Base-by-base conservation (phyloP, 2,888 invertebrate species). In the Erpobdella octoculata region DNA sequence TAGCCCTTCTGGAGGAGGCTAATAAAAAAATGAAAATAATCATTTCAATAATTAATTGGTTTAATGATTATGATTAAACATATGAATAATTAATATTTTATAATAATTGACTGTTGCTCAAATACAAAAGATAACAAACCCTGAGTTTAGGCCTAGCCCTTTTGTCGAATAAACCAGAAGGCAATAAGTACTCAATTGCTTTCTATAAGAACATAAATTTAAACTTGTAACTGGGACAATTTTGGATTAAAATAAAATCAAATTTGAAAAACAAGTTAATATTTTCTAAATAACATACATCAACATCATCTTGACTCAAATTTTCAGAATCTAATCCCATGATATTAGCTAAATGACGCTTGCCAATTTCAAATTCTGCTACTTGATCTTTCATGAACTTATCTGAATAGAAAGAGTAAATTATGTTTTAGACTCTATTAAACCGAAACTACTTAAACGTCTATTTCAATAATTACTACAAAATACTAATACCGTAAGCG, bases 311-410 rank as follows among this genome's bases (percentile, higher is more conserved):
- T 81, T 95, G 91, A 0, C 90, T 90, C 81, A 97, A 92, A 0
- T 87, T 88, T 79, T 93, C 91, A 0, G 91, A 89, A 85, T 96
- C 90, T 83, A 89, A 89, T 0, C 96, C 96, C 97, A 98, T 98
- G 89, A 98, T 98, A 82, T 95, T 96, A 0, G 98, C 97, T 75
- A 98, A 87, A 85, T 98, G 95, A 38, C 95, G 86, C 82, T 91
- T 92, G 21, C 98, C 98, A 79, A 93, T 89, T 82, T 91, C 89
- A 83, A 88, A 98, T 79, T 94, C 91, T 15, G 87, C 83, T 67
- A 87, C 86, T 83, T 93, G 89, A 75, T 87, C 87, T 78, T 88
- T 87, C 88, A 95, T 91, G 80, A 93, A 92, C 74, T 88, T 87
- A 80, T 92, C 88, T 87, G 78, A 2, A 31, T 36, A 6, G 25